Percentiles rank a stretch among this genome's conserved stretches.
Conservation (phyloP, 92 coral and sea anemone species). For the Epizoanthus illoricatus region DNA sequence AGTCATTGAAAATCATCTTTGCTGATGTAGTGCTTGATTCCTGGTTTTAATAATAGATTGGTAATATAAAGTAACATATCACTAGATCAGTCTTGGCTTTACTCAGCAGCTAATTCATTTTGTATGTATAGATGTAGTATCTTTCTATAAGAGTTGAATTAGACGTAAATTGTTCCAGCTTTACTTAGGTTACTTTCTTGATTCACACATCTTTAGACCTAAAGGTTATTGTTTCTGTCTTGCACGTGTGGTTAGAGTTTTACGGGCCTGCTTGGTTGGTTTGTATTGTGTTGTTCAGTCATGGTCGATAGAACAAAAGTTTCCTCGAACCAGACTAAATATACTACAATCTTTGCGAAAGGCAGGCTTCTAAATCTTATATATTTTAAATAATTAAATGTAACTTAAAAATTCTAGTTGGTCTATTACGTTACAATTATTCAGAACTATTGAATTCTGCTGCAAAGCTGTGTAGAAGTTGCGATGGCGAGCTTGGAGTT, state of each 20-base stretch:
- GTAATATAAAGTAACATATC: neutral
- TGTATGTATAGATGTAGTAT: no score
- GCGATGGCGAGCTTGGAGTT: neutral
- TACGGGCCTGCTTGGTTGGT: slow-evolving; percentile 35
- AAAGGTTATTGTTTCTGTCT: slow-evolving; percentile 32
- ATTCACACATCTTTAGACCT: slow-evolving; percentile 3
- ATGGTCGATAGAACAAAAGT: slow-evolving; percentile 40
- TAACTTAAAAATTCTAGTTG: slow-evolving; percentile 50
- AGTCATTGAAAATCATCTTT: neutral
- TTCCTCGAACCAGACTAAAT: slow-evolving; percentile 6
- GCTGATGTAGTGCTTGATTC: slow-evolving; percentile 3
- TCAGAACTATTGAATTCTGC: slow-evolving; percentile 5
- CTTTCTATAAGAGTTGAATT: no score
- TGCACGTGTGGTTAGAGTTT: slow-evolving; percentile 33
- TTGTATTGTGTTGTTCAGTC: slow-evolving; percentile 32
- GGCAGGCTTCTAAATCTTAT: slow-evolving; percentile 14
- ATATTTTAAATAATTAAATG: slow-evolving; percentile 53
- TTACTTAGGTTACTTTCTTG: neutral
- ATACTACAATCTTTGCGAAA: neutral
- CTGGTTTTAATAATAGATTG: slow-evolving; percentile 1
- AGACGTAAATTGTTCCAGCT: slow-evolving; percentile 13
- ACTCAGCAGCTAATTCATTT: neutral
- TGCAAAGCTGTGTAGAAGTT: slow-evolving; percentile 1
- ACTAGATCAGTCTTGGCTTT: neutral
- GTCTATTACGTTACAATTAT: slow-evolving; percentile 43